Base-by-base conservation (phyloP, 2,888 invertebrate species). In the Macrophya alboannulata region DNA sequence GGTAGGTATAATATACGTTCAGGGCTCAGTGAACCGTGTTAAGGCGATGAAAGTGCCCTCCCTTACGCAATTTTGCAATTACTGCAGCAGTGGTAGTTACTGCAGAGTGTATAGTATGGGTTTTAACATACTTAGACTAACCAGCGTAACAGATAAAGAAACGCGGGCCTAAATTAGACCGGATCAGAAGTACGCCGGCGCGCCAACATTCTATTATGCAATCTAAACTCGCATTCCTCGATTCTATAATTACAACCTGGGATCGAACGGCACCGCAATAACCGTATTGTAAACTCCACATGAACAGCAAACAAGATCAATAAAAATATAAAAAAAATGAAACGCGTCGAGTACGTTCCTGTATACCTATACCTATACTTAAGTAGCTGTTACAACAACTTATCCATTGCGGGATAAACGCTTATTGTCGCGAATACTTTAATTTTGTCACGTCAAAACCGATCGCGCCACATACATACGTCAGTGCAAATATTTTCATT, bases 61-160 rank as follows among this genome's bases (percentile, higher is more conserved):
- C 77, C 77, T 77, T 51, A 77, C 77, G 55, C 77, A 55, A 77
- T 77, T 77, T 8, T 77, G 55, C 51, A 77, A 77, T 37, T 51
- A 77, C 77, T 37, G 9, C 9, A n/a, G 12, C 8, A 31, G n/a
- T 71, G 40, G 10, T 12, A 3, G 4, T 4, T 71, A 21, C 31
- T 31, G 12, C 55, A 77, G 77, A 71, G 43, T 45, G 4, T 45
- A 74, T 74, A 21, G 45, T 21, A n/a, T 74, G 15, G 15, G 72
- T 45, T 25, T 51, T 37, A 55, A 51, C 51, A 77, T 77, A 77
- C 77, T 51, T 55, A 74, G 45, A 43, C 51, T 37, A 31, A 31
- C 55, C 31, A 31, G 31, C 3, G 51, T 55, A 48, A 77, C 37
- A 43, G 77, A 77, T 77, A 77, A 51, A 77, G 77, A 77, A 77